Evolutionary conservation across 2,797 vertebrate species (phyloP), one percentile per base, ranked within the genome.

Genomic region (Eulemur rubriventer): DNA sequence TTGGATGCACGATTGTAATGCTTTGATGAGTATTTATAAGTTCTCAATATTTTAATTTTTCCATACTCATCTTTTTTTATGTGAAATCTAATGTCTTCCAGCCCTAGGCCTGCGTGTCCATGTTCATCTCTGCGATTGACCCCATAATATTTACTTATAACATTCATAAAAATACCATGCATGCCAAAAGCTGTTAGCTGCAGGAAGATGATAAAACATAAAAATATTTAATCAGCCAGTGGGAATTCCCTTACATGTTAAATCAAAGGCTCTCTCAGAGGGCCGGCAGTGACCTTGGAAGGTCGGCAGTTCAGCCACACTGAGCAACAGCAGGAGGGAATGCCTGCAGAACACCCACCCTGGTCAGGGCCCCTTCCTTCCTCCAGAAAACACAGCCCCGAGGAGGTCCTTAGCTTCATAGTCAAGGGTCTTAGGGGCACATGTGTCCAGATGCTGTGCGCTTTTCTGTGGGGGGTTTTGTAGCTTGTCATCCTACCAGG

Each of bases 161-260:
- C 43, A 72, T 93, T 96, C 76, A 95, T 88, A 78, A 97, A 97
- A 96, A 97, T 81, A 96, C n/a, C 20, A 73, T 46, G 48, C 8
- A 8, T 96, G 97, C 97, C 96, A 97, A 97, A 95, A 95, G 67
- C 70, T 86, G 82, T 95, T 93, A 50, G 35, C 96, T 98, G 97
- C 97, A 97, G 97, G 97, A 96, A 97, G 95, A 97, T 48, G 97
- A 97, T 98, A 97, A 97, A 97, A 96, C 38, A 91, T 61, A 63
- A 96, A 97, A 98, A 95, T 92, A 97, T 97, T 97, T 97, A 89
- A 96, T 93, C 90, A 87, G 89, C 82, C 91, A 94, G 96, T 96
- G 94, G 96, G 97, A 97, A 97, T 97, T 96, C 97, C 96, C 97
- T 94, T 89, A 59, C 79, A 72, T 7, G 6, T 61, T 76, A 95